phyloP scores from a whole-genome alignment of 2,113 vertebrate species.

The Megaceryle torquata region DNA sequence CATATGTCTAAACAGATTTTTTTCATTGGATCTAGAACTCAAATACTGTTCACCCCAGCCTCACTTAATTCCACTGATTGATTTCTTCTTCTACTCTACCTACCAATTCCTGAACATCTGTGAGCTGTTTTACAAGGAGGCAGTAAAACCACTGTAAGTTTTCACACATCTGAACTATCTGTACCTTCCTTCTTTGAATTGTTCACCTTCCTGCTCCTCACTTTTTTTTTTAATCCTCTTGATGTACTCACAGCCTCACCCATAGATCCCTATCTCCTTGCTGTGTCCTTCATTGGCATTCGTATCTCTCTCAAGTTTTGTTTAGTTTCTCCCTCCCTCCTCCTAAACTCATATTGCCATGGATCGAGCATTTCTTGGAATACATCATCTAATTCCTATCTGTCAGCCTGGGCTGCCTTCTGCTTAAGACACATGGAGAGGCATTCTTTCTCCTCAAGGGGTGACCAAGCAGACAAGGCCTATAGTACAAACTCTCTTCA shows the following conservation, averaged over 20 bases:
- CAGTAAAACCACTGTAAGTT: background rate
- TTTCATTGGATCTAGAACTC: background rate
- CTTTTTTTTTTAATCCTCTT: background rate
- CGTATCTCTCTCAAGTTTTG: background rate
- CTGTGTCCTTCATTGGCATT: background rate
- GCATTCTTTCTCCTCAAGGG: conserved; percentile 39
- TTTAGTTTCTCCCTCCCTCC: background rate
- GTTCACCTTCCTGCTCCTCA: background rate
- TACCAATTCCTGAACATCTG: background rate
- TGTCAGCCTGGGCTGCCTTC: conserved; percentile 40
- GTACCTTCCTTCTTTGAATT: background rate
- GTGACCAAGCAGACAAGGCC: conserved; percentile 37
- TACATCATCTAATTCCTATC: background rate
- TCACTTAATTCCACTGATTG: background rate
- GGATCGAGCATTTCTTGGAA: conserved; percentile 44
- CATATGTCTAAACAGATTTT: background rate
- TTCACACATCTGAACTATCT: background rate
- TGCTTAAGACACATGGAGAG: conserved; percentile 50
- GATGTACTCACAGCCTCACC: background rate
- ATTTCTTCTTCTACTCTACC: background rate
- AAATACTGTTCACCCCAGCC: background rate
- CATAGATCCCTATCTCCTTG: background rate
- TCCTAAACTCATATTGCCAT: background rate
- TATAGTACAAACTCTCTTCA: background rate
- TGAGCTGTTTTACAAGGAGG: background rate